These are phyloP conservation scores for Drosophila ohnishii DNA, from an alignment of 1,140 invertebrate genomes.

Conservation along the genomic window DNA sequence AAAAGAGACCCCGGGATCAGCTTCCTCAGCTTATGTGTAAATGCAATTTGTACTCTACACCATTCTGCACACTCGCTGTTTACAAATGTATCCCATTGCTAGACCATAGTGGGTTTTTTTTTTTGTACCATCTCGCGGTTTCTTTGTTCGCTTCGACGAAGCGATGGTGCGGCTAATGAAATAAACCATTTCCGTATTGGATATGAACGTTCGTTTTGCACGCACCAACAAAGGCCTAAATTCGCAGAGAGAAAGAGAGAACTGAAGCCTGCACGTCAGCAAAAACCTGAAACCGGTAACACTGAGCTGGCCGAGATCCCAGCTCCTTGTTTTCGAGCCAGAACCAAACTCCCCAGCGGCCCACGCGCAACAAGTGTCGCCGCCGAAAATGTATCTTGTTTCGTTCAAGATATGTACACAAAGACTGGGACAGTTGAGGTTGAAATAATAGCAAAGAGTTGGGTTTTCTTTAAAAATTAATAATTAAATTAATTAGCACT, in stretches of 20 bases:
- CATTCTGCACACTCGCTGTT: constrained; percentile 4
- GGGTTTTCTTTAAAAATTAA: not conserved
- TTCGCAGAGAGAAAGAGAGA: constrained; percentile 37
- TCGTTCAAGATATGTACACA: constrained; percentile 28
- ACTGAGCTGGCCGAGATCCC: constrained; percentile 14
- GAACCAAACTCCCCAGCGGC: constrained; percentile 22
- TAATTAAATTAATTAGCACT: not conserved
- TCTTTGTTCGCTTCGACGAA: constrained; percentile 20
- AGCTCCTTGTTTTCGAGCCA: constrained; percentile 17
- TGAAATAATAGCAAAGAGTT: not conserved
- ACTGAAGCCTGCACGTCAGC: not conserved
- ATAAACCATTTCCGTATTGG: constrained; percentile 46
- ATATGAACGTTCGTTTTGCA: constrained; percentile 23
- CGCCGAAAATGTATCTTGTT: constrained; percentile 60
- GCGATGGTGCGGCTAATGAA: constrained; percentile 29
- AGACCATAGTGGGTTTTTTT: not conserved
- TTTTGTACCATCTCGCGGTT: constrained; percentile 16
- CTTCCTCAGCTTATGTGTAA: constrained; percentile 4
- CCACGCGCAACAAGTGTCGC: constrained; percentile 70
- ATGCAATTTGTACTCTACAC: constrained; percentile 3
- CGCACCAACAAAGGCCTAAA: constrained; percentile 25
- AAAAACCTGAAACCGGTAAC: constrained; percentile 42
- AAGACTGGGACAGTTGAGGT: not conserved
- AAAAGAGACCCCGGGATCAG: constrained; percentile 37
- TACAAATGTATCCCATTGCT: constrained; percentile 13